These are phyloP conservation scores for pig (Sus scrofa) DNA, from an alignment of 2,113 vertebrate species.

Conservation along the genomic window T2T-Sscrofa CM000817.6:133619001-133619500, in stretches of 20 bases:
- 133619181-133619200: neutral
- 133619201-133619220: neutral
- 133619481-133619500: neutral
- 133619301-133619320: conserved; percentile 45
- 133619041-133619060: conserved; percentile 27
- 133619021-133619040: conserved; percentile 34
- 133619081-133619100: conserved; percentile 42
- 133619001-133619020: conserved; percentile 56
- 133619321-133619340: conserved; percentile 59
- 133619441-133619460: conserved; percentile 33
- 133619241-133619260: conserved; percentile 47
- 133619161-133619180: neutral
- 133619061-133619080: neutral
- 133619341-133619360: conserved; percentile 65
- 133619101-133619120: neutral
- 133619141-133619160: neutral
- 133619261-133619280: conserved; percentile 51
- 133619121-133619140: conserved; percentile 16
- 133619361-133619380: conserved; percentile 54
- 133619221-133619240: conserved; percentile 17
- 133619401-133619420: conserved; percentile 55
- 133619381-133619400: conserved; percentile 49
- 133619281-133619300: conserved; percentile 18
- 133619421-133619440: neutral
- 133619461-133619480: neutral